Percentiles rank a stretch among this genome's conserved stretches.
phyloP scores from a whole-genome alignment of 2,113 vertebrate species.

The Setophaga kirtlandii region DNA sequence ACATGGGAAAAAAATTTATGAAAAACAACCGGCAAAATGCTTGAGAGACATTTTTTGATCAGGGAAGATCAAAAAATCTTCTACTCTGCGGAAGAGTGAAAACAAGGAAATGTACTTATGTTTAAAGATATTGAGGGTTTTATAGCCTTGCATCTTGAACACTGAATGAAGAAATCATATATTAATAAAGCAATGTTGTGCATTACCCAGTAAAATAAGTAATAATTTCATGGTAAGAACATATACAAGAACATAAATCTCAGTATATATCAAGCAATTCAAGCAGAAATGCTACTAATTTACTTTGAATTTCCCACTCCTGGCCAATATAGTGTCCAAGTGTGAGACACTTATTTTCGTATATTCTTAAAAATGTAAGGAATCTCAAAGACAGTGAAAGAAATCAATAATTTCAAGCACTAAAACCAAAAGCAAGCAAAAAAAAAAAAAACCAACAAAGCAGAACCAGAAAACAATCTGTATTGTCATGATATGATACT shows the following conservation, averaged over 20 bases:
- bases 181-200: neutral
- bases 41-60: neutral
- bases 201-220: neutral
- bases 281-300: neutral
- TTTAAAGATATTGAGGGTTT: neutral
- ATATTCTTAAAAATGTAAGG: neutral
- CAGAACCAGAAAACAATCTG: fast-evolving
- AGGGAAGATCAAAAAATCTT: too few species aligned
- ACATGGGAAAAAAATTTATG: neutral
- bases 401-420: neutral
- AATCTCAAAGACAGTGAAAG: neutral
- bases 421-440: neutral
- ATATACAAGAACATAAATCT: neutral
- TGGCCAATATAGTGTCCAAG: too few species aligned
- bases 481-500: neutral
- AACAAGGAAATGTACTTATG: neutral
- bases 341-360: neutral
- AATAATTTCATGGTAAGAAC: neutral
- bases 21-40: neutral
- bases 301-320: neutral
- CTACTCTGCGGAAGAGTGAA: neutral
- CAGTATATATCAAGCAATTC: neutral
- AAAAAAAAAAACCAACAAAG: fast-evolving
- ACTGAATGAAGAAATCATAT: neutral
- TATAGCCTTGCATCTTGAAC: neutral